These are phyloP conservation scores for Agonopterix alstromeriana DNA, from an alignment of 2,888 invertebrate genomes.

Conservation along the genomic window DNA sequence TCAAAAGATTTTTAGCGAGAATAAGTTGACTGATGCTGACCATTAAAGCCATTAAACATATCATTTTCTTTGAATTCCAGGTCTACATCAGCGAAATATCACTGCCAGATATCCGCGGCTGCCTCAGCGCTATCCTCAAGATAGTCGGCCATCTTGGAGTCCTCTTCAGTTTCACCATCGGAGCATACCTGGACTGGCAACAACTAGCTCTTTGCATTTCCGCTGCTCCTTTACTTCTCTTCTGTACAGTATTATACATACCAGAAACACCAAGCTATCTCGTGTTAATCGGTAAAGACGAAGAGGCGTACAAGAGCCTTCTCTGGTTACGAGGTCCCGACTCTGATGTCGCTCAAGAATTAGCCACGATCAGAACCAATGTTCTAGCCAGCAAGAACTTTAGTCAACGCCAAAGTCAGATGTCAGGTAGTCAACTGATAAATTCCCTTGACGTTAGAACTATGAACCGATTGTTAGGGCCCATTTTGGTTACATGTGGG, in stretches of 20 bases:
- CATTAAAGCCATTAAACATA: neutral
- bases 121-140: slow-evolving; percentile 90
- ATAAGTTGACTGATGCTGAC: too few relatives aligned
- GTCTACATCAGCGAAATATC: slow-evolving; percentile 96
- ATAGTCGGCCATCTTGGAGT: slow-evolving; percentile 91
- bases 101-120: slow-evolving; percentile 89
- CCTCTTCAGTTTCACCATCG: slow-evolving; percentile 88
- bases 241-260: slow-evolving; percentile 85
- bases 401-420: slow-evolving; percentile 64
- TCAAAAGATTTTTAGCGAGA: too few relatives aligned
- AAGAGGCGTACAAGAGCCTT: slow-evolving; percentile 79
- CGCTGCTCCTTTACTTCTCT: slow-evolving; percentile 85
- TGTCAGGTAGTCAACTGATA: slow-evolving; percentile 58
- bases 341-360: slow-evolving; percentile 85
- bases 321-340: slow-evolving; percentile 90
- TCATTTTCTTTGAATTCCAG: slow-evolving; percentile 42
- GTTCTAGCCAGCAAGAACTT: slow-evolving; percentile 76
- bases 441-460: slow-evolving; percentile 61
- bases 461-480: slow-evolving; percentile 76
- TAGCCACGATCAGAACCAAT: slow-evolving; percentile 83
- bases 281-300: slow-evolving; percentile 85
- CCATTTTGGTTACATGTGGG: slow-evolving; percentile 88
- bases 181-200: slow-evolving; percentile 90
- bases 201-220: slow-evolving; percentile 89
- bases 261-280: slow-evolving; percentile 94